Conservation (phyloP, 2,113 vertebrate species). For the Eolophus roseicapilla region DNA sequence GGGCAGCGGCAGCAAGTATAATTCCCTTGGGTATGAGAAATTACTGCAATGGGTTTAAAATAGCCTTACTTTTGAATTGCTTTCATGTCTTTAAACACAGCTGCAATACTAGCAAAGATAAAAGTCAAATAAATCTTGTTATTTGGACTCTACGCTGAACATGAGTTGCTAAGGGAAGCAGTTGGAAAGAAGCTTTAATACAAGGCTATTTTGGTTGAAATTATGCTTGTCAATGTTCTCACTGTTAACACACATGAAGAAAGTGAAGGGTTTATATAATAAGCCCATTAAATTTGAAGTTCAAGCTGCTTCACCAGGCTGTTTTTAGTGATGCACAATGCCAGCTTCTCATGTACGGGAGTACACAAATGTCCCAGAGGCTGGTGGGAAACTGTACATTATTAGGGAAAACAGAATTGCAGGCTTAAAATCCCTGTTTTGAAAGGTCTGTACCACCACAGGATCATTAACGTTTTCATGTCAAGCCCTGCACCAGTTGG, state of each 20-base stretch:
- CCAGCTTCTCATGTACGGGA: neutral
- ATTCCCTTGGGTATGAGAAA: neutral
- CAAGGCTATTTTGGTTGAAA: slow-evolving; percentile 28
- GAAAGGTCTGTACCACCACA: neutral
- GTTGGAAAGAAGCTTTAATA: slow-evolving; percentile 37
- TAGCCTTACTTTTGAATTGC: slow-evolving; percentile 11
- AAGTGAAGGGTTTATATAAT: neutral
- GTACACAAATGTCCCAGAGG: neutral
- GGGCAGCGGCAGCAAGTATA: neutral
- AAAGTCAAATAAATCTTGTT: slow-evolving; percentile 46
- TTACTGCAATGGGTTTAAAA: neutral
- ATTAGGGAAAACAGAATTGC: neutral
- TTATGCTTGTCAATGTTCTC: slow-evolving; percentile 19
- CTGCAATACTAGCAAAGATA: slow-evolving; percentile 33
- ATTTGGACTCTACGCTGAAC: slow-evolving; percentile 4
- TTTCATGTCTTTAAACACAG: slow-evolving; percentile 21
- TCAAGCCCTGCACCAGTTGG: neutral
- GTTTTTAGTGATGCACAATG: slow-evolving; percentile 4
- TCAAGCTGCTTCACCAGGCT: slow-evolving; percentile 42
- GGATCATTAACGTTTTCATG: neutral
- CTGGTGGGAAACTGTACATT: neutral
- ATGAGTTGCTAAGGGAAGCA: slow-evolving; percentile 43
- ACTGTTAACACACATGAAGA: neutral
- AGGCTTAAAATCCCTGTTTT: neutral
- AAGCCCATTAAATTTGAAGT: slow-evolving; percentile 10